These are phyloP conservation scores for Lanius collurio DNA, from an alignment of 2,113 vertebrate genomes.

Conservation along the genomic window DNA sequence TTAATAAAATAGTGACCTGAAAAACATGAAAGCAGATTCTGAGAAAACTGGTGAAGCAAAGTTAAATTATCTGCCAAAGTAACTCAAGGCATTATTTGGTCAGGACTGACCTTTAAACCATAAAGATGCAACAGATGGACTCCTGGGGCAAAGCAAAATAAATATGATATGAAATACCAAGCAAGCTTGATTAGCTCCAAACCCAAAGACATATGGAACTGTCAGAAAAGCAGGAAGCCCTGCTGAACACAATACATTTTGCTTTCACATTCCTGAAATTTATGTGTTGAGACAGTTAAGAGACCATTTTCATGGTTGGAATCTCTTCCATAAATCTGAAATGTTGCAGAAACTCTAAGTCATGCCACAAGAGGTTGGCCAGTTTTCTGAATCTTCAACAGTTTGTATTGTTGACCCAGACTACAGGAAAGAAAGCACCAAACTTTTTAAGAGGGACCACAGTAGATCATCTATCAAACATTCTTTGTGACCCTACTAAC, in stretches of 20 bases:
- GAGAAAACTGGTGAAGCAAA: not conserved
- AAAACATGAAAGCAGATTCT: not conserved
- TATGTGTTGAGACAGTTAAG: not conserved
- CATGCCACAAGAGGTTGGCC: not conserved
- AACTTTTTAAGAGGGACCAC: not conserved
- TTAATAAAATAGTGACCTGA: not conserved
- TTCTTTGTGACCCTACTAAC: not conserved
- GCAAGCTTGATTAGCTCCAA: conserved; percentile 15
- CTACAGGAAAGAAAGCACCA: not conserved
- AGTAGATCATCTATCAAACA: not conserved
- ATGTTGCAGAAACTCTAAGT: not conserved
- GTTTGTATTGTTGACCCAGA: not conserved
- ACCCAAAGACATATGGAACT: conserved; percentile 28
- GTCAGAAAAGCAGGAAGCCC: not conserved
- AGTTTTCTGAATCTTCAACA: not conserved
- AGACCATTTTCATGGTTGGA: not conserved
- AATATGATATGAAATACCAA: not conserved
- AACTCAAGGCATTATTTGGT: not conserved
- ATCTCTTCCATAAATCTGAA: not conserved
- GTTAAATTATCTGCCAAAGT: not conserved
- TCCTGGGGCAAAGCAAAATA: conserved; percentile 9
- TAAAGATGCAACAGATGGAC: not conserved
- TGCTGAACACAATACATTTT: not conserved
- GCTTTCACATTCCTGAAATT: conserved; percentile 9
- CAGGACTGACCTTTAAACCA: not conserved